A percentile compares a stretch with the other conserved stretches of the same genome.
Evolutionary conservation across 2,797 vertebrate genomes (phyloP).

Genomic region (Tokudaia tokunoshimensis): DNA sequence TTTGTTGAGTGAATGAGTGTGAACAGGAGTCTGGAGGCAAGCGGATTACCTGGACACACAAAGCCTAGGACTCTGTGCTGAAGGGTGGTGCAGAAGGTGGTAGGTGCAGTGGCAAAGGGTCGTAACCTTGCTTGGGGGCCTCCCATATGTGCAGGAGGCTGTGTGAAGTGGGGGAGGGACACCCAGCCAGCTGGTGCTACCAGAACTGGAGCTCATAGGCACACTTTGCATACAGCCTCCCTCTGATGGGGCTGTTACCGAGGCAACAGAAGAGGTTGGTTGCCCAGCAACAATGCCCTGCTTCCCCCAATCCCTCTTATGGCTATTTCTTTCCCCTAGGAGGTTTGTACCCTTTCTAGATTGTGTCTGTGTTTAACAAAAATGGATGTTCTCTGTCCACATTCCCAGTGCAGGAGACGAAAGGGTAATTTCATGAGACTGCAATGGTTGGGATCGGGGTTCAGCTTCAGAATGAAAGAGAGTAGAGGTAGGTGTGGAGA

Average conservation of each 20-base stretch:
- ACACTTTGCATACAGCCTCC: constrained; percentile 47
- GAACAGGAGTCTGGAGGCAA: background rate
- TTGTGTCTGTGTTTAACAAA: background rate
- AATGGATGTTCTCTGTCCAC: background rate
- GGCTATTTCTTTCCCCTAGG: constrained; percentile 61
- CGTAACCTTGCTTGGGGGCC: background rate
- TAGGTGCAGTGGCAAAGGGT: background rate
- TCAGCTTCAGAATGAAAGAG: background rate
- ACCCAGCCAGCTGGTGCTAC: constrained; percentile 59
- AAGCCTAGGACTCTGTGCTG: background rate
- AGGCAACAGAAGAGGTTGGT: constrained; percentile 74
- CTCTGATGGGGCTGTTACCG: constrained; percentile 61
- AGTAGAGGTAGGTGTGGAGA: background rate
- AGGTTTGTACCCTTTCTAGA: constrained; percentile 33
- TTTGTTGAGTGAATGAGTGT: background rate
- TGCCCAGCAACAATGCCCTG: constrained; percentile 69
- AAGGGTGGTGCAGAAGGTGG: background rate
- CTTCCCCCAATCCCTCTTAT: constrained; percentile 9
- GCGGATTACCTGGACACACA: background rate
- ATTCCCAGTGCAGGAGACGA: background rate
- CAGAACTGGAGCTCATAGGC: constrained; percentile 1
- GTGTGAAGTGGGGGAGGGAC: background rate
- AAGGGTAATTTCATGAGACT: background rate
- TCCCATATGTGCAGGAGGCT: background rate
- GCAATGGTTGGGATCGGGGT: background rate